phyloP scores from a whole-genome alignment of 1,140 invertebrate species.

The Pygmarrhopalites habei region DNA sequence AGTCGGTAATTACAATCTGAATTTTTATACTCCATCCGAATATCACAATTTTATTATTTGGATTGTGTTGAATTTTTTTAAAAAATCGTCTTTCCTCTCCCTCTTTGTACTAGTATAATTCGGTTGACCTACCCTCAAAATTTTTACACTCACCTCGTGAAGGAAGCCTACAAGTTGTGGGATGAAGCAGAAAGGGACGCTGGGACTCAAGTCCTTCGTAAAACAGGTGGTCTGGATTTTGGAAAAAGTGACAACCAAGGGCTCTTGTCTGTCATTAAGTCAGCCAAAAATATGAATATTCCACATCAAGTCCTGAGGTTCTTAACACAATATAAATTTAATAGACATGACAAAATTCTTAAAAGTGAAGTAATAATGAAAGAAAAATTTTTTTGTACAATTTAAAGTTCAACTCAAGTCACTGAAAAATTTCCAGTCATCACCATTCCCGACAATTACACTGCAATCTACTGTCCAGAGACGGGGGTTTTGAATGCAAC shows the following conservation, averaged over 20 bases:
- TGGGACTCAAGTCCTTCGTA: constrained; percentile 18
- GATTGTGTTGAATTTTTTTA: background rate
- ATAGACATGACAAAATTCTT: too few species aligned
- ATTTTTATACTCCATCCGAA: too few species aligned
- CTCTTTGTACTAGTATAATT: too few species aligned
- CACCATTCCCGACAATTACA: constrained; percentile 12
- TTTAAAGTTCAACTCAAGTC: constrained; percentile 14
- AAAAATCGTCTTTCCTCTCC: constrained; percentile 3
- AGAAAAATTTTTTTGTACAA: too few species aligned
- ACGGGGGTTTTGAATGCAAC: constrained; percentile 32
- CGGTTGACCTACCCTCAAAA: constrained; percentile 32
- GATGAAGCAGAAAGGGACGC: constrained; percentile 27
- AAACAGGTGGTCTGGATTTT: constrained; percentile 32
- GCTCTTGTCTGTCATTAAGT: constrained; percentile 3
- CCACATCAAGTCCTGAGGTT: constrained; percentile 15
- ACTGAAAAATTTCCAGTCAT: constrained; percentile 18
- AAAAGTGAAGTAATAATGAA: too few species aligned
- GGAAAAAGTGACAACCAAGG: constrained; percentile 7
- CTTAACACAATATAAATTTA: too few species aligned
- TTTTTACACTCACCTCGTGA: constrained; percentile 28
- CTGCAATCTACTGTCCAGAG: constrained; percentile 25
- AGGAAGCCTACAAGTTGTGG: constrained; percentile 27
- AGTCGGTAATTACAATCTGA: too few species aligned
- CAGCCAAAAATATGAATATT: constrained; percentile 16
- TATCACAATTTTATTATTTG: too few species aligned